phyloP scores from a whole-genome alignment of 2,113 vertebrate genomes.

The Eclectus roratus region DNA sequence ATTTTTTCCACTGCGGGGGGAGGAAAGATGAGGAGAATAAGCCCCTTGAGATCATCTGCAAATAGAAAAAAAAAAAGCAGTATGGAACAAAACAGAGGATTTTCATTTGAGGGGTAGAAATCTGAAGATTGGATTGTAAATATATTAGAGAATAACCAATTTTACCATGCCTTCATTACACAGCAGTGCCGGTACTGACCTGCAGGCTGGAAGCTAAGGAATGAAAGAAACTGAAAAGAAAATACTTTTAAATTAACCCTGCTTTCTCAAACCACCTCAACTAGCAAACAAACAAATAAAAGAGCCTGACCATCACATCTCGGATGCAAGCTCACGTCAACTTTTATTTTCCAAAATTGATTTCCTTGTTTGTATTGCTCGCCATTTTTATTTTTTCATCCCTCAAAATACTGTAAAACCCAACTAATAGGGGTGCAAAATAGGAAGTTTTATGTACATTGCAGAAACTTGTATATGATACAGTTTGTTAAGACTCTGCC shows the following conservation, averaged over 20 bases:
- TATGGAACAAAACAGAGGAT: not conserved
- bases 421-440: slow-evolving; percentile 30
- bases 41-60: not conserved
- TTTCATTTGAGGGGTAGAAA: not conserved
- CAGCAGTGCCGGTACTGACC: not conserved
- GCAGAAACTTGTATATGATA: slow-evolving; percentile 17
- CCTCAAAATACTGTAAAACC: slow-evolving; percentile 28
- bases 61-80: not conserved
- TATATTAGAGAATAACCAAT: not conserved
- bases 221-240: not conserved
- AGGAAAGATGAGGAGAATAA: not conserved
- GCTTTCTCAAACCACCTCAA: not conserved
- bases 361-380: slow-evolving; percentile 26
- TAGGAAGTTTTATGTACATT: slow-evolving; percentile 35
- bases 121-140: not conserved
- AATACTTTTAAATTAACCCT: not conserved
- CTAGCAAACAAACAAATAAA: not conserved
- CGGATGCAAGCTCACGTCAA: not conserved
- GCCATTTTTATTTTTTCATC: slow-evolving; percentile 24
- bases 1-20: not conserved
- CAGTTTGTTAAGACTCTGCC: slow-evolving; percentile 38
- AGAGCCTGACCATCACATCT: not conserved
- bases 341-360: slow-evolving; percentile 59
- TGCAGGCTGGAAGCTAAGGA: not conserved
- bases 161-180: not conserved